phyloP scores from a whole-genome alignment of 2,113 vertebrate species.

The Euleptes europaea region DNA sequence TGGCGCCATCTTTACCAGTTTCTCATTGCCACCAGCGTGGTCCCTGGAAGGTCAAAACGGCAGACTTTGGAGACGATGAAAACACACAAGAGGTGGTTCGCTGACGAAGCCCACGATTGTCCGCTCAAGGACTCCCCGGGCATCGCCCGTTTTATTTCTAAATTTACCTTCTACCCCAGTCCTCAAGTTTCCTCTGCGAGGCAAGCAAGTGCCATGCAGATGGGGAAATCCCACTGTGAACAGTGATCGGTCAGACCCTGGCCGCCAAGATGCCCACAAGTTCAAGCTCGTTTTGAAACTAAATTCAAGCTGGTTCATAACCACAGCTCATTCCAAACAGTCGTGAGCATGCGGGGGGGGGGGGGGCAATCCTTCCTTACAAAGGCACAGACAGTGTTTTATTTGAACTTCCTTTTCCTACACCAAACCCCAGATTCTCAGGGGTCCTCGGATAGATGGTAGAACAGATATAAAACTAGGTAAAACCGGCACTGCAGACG shows the following conservation, averaged over 20 bases:
- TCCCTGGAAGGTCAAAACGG: slow-evolving; percentile 78
- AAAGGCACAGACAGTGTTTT: too few species aligned
- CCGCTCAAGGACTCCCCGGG: too few species aligned
- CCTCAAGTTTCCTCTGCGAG: background rate
- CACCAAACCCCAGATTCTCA: background rate
- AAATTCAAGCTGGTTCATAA: background rate
- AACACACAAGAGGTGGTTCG: background rate
- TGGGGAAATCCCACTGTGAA: too few species aligned
- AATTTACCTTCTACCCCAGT: background rate
- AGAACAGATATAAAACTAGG: background rate
- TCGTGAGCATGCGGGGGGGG: too few species aligned
- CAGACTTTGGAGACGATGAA: background rate
- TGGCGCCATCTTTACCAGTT: slow-evolving; percentile 86
- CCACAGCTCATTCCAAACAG: background rate
- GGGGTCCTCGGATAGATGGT: background rate
- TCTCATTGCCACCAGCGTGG: slow-evolving; percentile 95
- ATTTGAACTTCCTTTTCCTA: background rate
- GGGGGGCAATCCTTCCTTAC: background rate
- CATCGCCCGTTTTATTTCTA: background rate
- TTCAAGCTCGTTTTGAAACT: background rate
- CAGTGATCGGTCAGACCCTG: too few species aligned
- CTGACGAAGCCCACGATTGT: rapidly evolving
- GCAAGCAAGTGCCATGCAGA: too few species aligned
- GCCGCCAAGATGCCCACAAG: background rate
- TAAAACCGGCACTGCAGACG: background rate